Conservation (phyloP, 2,113 vertebrate genomes). For the Pterophyllum scalare region DNA sequence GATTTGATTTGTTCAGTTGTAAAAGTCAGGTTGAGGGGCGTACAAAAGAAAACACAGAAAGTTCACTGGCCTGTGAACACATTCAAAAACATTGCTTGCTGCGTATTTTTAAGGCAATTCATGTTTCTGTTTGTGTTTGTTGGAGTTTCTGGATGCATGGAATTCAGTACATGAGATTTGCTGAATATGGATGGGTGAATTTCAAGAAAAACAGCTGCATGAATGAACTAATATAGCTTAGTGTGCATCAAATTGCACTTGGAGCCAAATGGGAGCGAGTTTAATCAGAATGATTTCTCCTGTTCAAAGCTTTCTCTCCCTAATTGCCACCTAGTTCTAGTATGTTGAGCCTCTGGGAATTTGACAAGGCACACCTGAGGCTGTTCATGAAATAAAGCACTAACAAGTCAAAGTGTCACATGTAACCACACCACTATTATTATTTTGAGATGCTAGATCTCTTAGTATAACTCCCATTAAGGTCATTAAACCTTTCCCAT, state of each 20-base stretch:
- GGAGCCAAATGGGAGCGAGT: slow-evolving; percentile 26
- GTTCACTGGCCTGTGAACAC: slow-evolving; percentile 43
- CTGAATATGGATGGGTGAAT: slow-evolving; percentile 18
- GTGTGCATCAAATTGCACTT: slow-evolving; percentile 51
- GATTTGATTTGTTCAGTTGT: slow-evolving; percentile 42
- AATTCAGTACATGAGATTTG: slow-evolving; percentile 35
- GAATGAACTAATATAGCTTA: slow-evolving; percentile 47
- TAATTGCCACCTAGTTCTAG: slow-evolving; percentile 36
- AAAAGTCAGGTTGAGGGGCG: slow-evolving; percentile 58
- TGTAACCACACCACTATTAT: background rate
- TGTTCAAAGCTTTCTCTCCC: slow-evolving; percentile 20
- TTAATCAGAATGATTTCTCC: slow-evolving; percentile 39
- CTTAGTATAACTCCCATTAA: background rate
- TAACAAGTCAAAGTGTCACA: slow-evolving; percentile 8
- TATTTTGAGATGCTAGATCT: background rate
- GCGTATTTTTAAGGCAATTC: slow-evolving; percentile 29
- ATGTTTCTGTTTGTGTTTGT: slow-evolving; percentile 18
- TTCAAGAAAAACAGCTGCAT: background rate
- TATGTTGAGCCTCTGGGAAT: slow-evolving; percentile 42
- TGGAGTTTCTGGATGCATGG: background rate
- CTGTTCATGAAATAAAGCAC: slow-evolving; percentile 32
- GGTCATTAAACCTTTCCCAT: background rate
- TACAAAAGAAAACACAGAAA: slow-evolving; percentile 17
- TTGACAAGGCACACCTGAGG: slow-evolving; percentile 45
- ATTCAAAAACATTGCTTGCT: slow-evolving; percentile 40